These are phyloP conservation scores for Chrysochloris asiatica DNA, from an alignment of 2,113 vertebrate genomes.

Conservation along the genomic window DNA sequence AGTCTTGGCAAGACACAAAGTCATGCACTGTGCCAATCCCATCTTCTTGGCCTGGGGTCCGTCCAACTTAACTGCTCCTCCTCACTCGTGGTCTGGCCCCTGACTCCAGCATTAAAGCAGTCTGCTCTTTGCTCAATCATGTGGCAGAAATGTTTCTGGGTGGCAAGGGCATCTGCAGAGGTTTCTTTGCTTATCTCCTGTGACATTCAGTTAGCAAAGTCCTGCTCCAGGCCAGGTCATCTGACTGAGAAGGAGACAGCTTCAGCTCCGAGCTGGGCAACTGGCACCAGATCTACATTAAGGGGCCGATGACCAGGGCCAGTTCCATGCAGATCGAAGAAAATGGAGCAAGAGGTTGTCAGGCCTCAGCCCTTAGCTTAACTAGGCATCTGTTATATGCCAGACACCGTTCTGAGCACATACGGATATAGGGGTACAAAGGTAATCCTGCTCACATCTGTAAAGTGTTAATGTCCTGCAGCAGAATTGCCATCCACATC, in stretches of 20 bases:
- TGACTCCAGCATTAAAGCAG: neutral
- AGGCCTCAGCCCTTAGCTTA: neutral
- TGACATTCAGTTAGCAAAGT: neutral
- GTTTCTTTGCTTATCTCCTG: neutral
- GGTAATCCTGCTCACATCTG: neutral
- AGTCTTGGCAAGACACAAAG: conserved; percentile 67
- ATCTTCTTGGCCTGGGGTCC: neutral
- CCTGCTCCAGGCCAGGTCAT: neutral
- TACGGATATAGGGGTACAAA: neutral
- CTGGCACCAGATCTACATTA: neutral
- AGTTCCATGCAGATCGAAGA: neutral
- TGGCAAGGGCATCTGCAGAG: neutral
- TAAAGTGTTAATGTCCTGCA: neutral
- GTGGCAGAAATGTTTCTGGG: neutral
- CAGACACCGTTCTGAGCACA: neutral
- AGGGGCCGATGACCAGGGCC: neutral
- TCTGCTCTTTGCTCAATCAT: neutral
- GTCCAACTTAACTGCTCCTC: neutral
- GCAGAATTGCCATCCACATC: neutral
- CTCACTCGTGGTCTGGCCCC: neutral
- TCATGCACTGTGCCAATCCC: neutral
- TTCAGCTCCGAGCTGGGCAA: neutral
- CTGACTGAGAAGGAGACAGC: no score
- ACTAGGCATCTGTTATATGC: neutral
- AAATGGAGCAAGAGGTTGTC: neutral